Evolutionary conservation across 2,797 vertebrate species (phyloP).

Genomic region (Chiloscyllium punctatum): DNA sequence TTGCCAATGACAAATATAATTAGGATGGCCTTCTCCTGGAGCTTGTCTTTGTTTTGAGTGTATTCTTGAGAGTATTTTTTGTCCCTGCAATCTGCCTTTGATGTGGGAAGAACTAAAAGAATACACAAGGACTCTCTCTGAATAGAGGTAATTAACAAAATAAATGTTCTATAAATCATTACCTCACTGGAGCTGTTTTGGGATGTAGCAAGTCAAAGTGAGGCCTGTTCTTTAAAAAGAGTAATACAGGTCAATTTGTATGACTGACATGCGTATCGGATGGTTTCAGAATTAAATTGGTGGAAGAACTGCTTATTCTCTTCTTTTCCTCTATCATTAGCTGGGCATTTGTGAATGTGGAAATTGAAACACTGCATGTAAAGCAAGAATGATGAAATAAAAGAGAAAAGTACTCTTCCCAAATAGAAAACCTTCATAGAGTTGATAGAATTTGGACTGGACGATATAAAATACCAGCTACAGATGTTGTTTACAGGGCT

Average conservation of each 20-base stretch:
- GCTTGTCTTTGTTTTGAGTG: neutral
- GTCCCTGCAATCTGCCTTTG: neutral
- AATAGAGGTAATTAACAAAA: neutral
- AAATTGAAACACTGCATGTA: neutral
- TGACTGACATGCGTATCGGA: no score
- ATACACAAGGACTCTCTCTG: neutral
- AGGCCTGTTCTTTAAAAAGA: neutral
- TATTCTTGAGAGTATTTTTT: neutral
- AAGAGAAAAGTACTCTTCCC: neutral
- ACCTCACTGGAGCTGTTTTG: neutral
- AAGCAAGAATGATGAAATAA: neutral
- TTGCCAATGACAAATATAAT: neutral
- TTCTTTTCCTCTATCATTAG: neutral
- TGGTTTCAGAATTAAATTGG: neutral
- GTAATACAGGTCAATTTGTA: neutral
- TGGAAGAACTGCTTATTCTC: neutral
- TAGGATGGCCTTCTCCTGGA: neutral
- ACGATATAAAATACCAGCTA: neutral
- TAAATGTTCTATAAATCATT: conserved; percentile 12
- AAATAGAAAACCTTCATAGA: neutral
- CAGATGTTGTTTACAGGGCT: neutral
- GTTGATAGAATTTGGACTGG: neutral
- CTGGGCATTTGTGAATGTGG: neutral
- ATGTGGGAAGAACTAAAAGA: neutral
- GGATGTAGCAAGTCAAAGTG: neutral